Percentiles rank a stretch among this genome's conserved stretches.
Evolutionary conservation across 2,113 vertebrate genomes (phyloP).

Genomic region (Heloderma charlesbogerti): DNA sequence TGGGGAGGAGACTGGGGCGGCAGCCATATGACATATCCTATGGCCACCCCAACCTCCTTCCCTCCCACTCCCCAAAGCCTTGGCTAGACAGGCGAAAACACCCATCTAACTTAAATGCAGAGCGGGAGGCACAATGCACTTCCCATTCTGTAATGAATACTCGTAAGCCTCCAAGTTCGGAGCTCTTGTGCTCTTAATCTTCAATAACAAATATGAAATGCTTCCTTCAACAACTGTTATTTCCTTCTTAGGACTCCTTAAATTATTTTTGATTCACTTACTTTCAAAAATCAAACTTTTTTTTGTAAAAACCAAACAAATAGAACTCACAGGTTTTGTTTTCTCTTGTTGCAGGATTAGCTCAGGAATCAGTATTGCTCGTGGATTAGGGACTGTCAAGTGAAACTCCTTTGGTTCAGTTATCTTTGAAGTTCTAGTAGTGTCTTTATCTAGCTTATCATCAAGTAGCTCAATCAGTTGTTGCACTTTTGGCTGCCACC

Average conservation of each 20-base stretch:
- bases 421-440: conserved; percentile 55
- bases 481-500: conserved; percentile 87
- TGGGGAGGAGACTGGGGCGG: too few species aligned
- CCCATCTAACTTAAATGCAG: too few species aligned
- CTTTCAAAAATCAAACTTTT: neutral
- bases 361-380: conserved; percentile 76
- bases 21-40: too few species aligned
- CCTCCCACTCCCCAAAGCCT: too few species aligned
- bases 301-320: conserved; percentile 26
- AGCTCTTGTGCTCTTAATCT: too few species aligned
- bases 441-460: conserved; percentile 47
- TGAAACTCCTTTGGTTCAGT: conserved; percentile 86
- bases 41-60: too few species aligned
- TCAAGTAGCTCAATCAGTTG: conserved; percentile 78
- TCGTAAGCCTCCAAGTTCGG: too few species aligned
- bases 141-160: too few species aligned
- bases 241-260: conserved; percentile 3
- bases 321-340: conserved; percentile 80
- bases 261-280: conserved; percentile 6
- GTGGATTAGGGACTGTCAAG: conserved; percentile 83
- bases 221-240: neutral
- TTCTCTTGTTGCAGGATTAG: conserved; percentile 77
- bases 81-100: too few species aligned
- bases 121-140: too few species aligned
- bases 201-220: neutral